These are phyloP conservation scores for Cyprinodon brontotheroides DNA, from an alignment of 2,113 vertebrate species.

Conservation along the genomic window DNA sequence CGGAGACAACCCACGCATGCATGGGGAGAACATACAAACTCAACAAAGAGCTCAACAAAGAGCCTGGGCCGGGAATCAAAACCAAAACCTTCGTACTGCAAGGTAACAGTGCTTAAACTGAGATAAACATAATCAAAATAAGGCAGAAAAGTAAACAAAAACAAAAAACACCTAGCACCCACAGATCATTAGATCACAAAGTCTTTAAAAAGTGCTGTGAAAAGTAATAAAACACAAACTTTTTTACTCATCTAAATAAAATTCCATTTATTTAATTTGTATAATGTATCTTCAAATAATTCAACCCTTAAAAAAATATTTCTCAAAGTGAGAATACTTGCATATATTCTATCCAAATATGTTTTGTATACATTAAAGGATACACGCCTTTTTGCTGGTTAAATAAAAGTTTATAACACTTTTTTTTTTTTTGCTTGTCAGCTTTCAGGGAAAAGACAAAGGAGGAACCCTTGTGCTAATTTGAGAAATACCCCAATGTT, in stretches of 20 bases:
- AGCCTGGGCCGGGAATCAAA: too few relatives aligned
- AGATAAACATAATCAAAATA: too few relatives aligned
- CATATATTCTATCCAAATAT: background rate
- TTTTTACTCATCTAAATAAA: too few relatives aligned
- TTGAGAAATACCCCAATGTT: constrained; percentile 59
- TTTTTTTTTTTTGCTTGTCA: constrained; percentile 19
- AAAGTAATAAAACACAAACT: background rate
- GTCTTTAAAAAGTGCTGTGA: background rate
- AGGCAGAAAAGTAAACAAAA: too few relatives aligned
- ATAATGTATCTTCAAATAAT: background rate
- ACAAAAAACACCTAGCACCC: too few relatives aligned
- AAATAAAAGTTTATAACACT: background rate
- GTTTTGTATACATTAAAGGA: background rate
- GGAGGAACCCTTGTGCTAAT: constrained; percentile 32
- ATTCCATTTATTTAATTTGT: background rate
- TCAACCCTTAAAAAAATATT: background rate
- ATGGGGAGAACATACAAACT: too few relatives aligned
- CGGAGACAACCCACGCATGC: too few relatives aligned
- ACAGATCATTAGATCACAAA: background rate
- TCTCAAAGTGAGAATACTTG: background rate
- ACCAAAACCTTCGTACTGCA: too few relatives aligned
- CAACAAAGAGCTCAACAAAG: too few relatives aligned
- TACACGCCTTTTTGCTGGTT: background rate
- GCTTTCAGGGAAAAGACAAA: constrained; percentile 13
- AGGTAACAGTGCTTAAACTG: too few relatives aligned